These are phyloP conservation scores for Emydura subglobosa DNA, from an alignment of 2,113 vertebrate species.

Conservation along the genomic window DNA sequence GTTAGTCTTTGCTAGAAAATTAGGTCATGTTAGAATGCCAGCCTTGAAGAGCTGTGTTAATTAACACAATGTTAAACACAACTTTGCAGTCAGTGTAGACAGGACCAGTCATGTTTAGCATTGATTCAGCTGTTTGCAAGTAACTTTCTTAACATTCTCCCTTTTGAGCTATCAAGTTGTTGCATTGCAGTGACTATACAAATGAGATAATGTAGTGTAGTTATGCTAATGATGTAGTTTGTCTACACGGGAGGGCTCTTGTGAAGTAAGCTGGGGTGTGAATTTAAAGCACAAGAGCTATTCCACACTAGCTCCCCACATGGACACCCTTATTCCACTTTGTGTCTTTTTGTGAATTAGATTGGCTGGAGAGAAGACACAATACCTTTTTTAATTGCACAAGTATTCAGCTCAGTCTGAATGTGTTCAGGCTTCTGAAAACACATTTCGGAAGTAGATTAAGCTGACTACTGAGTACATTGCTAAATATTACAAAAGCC, in stretches of 20 bases:
- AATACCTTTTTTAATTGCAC: background rate
- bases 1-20: background rate
- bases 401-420: background rate
- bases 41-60: background rate
- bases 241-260: background rate
- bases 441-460: too few relatives aligned
- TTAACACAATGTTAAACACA: rapidly evolving
- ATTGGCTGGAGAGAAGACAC: background rate
- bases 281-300: background rate
- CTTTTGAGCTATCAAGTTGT: background rate
- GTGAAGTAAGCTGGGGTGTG: background rate
- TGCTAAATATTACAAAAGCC: background rate
- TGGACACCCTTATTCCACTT: background rate
- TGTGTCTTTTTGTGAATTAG: background rate
- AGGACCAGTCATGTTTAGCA: background rate
- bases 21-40: background rate
- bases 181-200: background rate
- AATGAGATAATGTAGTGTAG: background rate
- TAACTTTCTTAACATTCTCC: background rate
- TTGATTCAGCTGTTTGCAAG: background rate
- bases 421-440: background rate
- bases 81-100: background rate
- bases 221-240: background rate
- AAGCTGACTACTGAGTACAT: background rate
- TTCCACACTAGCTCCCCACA: background rate